Conservation (phyloP, 2,113 vertebrate species). For the Trogon melanurus region DNA sequence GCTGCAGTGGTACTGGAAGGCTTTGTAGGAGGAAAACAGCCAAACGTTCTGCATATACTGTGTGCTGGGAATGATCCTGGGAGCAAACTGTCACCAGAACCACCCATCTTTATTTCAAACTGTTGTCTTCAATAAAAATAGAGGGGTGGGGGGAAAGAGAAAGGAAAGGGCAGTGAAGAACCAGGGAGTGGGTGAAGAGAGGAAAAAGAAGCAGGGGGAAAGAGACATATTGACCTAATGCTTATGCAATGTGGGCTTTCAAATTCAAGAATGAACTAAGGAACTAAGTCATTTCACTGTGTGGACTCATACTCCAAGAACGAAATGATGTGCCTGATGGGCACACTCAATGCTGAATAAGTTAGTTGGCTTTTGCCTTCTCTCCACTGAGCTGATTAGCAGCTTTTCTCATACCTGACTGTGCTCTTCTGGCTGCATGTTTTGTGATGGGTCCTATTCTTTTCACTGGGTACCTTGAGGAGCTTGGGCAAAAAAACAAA, state of each 20-base stretch:
- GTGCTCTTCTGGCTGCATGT: slow-evolving; percentile 73
- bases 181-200: background rate
- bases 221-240: background rate
- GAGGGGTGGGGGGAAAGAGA: background rate
- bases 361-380: background rate
- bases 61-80: background rate
- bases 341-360: background rate
- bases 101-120: background rate
- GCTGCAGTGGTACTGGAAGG: background rate
- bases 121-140: background rate
- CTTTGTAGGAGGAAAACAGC: background rate
- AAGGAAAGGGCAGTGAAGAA: background rate
- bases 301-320: background rate
- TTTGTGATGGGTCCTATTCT: slow-evolving; percentile 64
- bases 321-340: background rate
- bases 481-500: background rate
- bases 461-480: slow-evolving; percentile 51
- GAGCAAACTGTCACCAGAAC: background rate
- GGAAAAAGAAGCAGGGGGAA: background rate
- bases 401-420: slow-evolving; percentile 74
- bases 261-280: background rate
- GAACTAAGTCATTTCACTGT: background rate
- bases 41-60: accelerated
- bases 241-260: background rate
- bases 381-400: background rate